phyloP scores from a whole-genome alignment of 2,797 vertebrate genomes.

The Prunella strophiata region DNA sequence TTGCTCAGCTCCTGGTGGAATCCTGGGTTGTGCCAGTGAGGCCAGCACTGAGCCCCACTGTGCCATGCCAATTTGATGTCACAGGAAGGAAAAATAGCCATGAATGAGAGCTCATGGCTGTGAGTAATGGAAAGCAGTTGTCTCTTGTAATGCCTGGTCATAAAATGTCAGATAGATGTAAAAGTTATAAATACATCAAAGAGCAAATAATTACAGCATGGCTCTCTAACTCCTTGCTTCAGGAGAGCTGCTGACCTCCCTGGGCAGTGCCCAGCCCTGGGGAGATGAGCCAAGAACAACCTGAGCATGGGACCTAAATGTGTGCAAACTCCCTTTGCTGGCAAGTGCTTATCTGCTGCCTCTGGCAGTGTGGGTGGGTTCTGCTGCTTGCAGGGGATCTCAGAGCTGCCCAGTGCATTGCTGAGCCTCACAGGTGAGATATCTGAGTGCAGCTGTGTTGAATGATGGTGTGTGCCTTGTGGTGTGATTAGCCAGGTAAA shows the following conservation, averaged over 20 bases:
- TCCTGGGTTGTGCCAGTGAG: not conserved
- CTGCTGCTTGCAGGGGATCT: not conserved
- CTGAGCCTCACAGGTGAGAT: not conserved
- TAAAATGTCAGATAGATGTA: slow-evolving; percentile 44
- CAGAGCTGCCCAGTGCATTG: not conserved
- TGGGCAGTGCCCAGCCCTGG: not conserved
- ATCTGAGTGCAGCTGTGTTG: not conserved
- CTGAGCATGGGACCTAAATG: not conserved
- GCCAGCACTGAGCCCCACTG: not conserved
- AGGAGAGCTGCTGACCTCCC: not conserved
- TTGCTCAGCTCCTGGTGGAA: not conserved
- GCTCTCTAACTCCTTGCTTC: not conserved
- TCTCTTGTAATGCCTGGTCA: not conserved
- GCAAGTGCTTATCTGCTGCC: not conserved
- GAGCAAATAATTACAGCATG: not conserved
- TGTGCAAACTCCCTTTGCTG: not conserved
- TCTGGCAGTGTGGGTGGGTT: not conserved
- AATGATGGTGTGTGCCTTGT: rapidly evolving
- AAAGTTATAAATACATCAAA: slow-evolving; percentile 49
- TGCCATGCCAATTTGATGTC: not conserved
- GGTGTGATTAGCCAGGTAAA: not conserved
- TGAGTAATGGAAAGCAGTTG: slow-evolving; percentile 43
- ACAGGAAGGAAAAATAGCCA: not conserved
- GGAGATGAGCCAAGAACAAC: not conserved
- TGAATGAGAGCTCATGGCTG: not conserved